These are phyloP conservation scores for Macquaria australasica DNA, from an alignment of 2,113 vertebrate genomes.

Conservation along the genomic window DNA sequence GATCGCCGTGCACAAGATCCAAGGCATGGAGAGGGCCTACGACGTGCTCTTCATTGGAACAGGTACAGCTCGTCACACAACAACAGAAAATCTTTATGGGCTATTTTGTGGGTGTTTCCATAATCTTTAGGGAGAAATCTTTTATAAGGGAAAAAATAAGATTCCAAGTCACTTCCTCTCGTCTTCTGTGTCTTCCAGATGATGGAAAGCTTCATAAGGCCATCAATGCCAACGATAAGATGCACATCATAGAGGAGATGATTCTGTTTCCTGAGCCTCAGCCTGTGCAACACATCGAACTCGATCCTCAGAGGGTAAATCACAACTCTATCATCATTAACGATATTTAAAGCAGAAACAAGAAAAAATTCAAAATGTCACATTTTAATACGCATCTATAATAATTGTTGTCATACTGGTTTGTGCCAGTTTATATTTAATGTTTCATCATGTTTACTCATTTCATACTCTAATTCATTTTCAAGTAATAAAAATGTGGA, in stretches of 20 bases:
- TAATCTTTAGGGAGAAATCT: background rate
- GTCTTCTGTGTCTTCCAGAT: conserved; percentile 78
- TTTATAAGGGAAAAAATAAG: background rate
- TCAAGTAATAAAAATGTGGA: conserved; percentile 19
- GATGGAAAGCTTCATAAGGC: conserved; percentile 93
- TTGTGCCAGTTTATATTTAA: conserved; percentile 21
- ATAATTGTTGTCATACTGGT: background rate
- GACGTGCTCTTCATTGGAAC: conserved; percentile 94
- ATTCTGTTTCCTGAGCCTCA: conserved; percentile 86
- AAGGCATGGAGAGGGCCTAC: conserved; percentile 84
- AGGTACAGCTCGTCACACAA: conserved; percentile 73
- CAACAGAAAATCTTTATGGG: background rate
- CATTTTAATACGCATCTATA: background rate
- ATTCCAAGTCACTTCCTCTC: background rate
- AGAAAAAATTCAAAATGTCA: too few species aligned
- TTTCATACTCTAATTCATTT: conserved; percentile 19
- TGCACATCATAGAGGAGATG: conserved; percentile 93
- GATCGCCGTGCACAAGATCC: conserved; percentile 88
- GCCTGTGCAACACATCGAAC: conserved; percentile 90
- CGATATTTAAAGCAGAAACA: too few species aligned
- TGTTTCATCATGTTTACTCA: background rate
- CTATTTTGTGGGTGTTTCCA: background rate
- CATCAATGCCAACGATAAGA: conserved; percentile 80
- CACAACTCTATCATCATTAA: background rate
- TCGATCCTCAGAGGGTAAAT: conserved; percentile 87